phyloP scores from a whole-genome alignment of 2,113 vertebrate species.

The Eptatretus burgeri region DNA sequence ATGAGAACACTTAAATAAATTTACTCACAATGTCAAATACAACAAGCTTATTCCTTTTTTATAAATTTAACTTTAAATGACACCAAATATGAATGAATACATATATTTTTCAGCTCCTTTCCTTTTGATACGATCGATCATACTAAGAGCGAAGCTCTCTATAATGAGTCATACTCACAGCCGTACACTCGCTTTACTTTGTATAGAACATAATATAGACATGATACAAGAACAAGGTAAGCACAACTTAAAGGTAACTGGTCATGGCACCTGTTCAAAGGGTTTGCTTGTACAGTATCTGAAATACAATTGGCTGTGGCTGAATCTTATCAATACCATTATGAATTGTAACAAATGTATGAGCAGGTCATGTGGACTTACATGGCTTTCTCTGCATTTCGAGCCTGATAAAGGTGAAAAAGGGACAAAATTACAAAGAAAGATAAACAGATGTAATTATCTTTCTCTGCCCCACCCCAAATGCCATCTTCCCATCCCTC shows the following conservation, averaged over 20 bases:
- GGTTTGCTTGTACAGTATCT: no score
- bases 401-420: constrained; percentile 1
- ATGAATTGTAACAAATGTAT: neutral
- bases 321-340: neutral
- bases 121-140: neutral
- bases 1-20: neutral
- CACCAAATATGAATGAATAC: neutral
- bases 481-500: no score
- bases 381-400: constrained; percentile 6
- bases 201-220: no score
- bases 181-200: no score
- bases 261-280: no score
- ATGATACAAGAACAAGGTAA: no score
- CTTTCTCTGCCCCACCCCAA: no score
- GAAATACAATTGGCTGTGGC: no score
- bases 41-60: neutral
- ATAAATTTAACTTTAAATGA: neutral
- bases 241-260: no score
- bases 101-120: neutral
- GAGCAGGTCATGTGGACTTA: constrained; percentile 1
- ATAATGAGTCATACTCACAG: neutral
- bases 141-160: neutral
- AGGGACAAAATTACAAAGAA: neutral
- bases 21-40: neutral
- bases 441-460: no score